Evolutionary conservation across 2,888 invertebrate species (phyloP), one percentile per base, ranked within the genome.

Genomic region (Masnerella sp.): DNA sequence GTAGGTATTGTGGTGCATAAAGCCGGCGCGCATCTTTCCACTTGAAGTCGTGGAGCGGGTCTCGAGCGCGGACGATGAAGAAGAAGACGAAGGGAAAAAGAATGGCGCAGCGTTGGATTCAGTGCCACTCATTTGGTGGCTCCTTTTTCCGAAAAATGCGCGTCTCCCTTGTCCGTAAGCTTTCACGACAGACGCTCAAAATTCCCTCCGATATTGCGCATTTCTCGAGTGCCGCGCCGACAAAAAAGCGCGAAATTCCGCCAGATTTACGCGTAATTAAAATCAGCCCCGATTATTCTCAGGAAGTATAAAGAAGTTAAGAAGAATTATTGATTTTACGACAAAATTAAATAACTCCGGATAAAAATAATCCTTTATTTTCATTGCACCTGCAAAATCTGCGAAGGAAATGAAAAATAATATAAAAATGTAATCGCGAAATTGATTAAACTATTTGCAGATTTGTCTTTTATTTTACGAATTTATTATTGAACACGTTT

Each of bases 71-170:
- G 34, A 59, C 38, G n/a, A n/a, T n/a, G n/a, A 15, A 49, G 30
- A 38, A 45, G 17, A 47, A 65, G 47, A 54, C 54, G 40, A 45
- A 58, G 36, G 36, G 47, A 36, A 42, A 36, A 40, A 52, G 40
- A 54, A 25, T 25, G 42, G 28, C 42, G 43, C 7, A 42, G 61
- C 49, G 36, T 38, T 45, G 32, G 36, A 40, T 15, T 68, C 58
- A 58, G 67, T 68, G 49, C 59, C 30, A 51, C 59, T 68, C 43
- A 58, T 59, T 51, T 68, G 43, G 68, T 45, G 34, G 59, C 56
- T 68, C 67, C 38, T 22, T 51, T 52, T 59, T 42, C 12, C 30
- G 34, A 43, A 51, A 51, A 62, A 42, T 14, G 40, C 32, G 15
- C 38, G 3, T 22, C 32, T 22, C 40, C 49, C 47, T 42, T 28